Evolutionary conservation across 2,797 vertebrate genomes (phyloP).

Genomic region (Orestias chungarensis): DNA sequence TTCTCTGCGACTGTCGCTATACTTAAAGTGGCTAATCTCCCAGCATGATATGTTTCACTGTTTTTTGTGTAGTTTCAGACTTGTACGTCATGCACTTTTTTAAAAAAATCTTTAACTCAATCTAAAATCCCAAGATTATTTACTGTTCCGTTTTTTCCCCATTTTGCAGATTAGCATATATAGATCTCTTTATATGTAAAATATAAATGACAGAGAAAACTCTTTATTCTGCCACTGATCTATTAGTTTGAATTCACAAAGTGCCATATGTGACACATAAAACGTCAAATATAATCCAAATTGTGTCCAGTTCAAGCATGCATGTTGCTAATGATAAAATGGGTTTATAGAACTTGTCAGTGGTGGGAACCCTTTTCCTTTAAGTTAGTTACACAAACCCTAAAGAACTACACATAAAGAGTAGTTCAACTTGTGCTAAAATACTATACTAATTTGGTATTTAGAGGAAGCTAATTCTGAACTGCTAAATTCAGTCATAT

Average conservation of each 20-base stretch:
- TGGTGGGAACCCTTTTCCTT: no score
- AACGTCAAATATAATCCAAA: no score
- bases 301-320: no score
- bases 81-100: constrained; percentile 15
- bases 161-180: not conserved
- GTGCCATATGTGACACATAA: no score
- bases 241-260: not conserved
- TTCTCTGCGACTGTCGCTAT: constrained; percentile 64
- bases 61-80: constrained; percentile 45
- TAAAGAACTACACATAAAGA: no score
- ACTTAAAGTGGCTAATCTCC: constrained; percentile 63
- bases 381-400: no score
- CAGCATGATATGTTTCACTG: constrained; percentile 45
- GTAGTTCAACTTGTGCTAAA: no score
- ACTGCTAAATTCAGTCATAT: no score
- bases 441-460: no score
- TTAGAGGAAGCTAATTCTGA: no score
- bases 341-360: no score
- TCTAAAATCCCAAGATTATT: constrained; percentile 30
- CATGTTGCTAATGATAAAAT: no score
- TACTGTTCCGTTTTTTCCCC: constrained; percentile 9
- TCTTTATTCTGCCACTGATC: not conserved
- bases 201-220: not conserved
- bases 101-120: constrained; percentile 32
- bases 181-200: not conserved